Base-by-base conservation (phyloP, 1,140 invertebrate genomes). In the Megathymus violae region DNA sequence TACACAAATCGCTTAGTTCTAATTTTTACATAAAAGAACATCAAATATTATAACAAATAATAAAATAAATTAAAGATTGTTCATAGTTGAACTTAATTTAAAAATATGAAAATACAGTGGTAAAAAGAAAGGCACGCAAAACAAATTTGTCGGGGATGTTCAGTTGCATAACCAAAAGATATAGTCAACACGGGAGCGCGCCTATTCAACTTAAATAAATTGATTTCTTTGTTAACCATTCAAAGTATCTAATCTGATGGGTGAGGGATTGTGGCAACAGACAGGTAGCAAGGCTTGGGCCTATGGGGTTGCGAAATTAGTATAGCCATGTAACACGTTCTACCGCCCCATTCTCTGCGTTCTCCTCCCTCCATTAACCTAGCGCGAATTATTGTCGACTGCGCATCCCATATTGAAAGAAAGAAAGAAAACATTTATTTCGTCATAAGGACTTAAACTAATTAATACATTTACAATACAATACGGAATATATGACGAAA, bases 251-350 rank as follows among this genome's bases (percentile, higher is more conserved):
- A 80, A 80, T 76, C 74, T 69, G 60, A 64, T 71, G 59, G 74
- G 70, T 71, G 67, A 74, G 71, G 71, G 67, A 70, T 70, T 76
- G 72, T 70, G 68, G 71, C 59, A 76, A 72, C 72, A 82, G 67
- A 64, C 63, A 75, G 77, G 78, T 75, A n/a, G 64, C 63, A 62
- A 47, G 60, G 40, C 63, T 60, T 62, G 63, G 70, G 75, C 71
- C 70, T 70, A 73, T 73, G 77, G 73, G 73, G 75, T 72, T 76
- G 61, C 62, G 71, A 84, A 80, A 82, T 82, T 80, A 80, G 79
- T 76, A 72, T 62, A 73, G 60, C 69, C 67, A 40, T 72, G 74
- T 72, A 69, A 69, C 66, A 64, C 51, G 54, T 52, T 31, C 62
- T 44, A 14, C 38, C 48, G 19, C 17, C 56, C 10, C 34, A 31